Evolutionary conservation across 1,140 invertebrate genomes (phyloP).

Genomic region (Heliconius eleuchia): DNA sequence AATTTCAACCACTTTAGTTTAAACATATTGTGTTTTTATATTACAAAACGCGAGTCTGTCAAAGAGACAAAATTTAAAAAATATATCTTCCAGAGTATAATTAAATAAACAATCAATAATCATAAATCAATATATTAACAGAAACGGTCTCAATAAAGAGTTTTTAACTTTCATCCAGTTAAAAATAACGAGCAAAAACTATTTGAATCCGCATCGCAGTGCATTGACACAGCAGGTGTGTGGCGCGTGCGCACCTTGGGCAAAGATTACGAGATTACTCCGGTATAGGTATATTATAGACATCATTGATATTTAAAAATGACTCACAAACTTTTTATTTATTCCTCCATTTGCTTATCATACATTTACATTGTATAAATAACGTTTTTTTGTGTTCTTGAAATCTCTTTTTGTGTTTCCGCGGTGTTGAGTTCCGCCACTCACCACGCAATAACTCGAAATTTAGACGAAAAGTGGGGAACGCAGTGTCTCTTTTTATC

Average conservation of each 20-base stretch:
- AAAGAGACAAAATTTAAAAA: background rate
- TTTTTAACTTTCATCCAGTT: conserved; percentile 24
- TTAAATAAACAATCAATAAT: background rate
- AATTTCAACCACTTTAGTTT: background rate
- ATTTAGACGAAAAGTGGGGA: too few relatives aligned
- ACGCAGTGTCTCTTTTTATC: too few relatives aligned
- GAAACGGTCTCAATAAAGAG: conserved; percentile 6
- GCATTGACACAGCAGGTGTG: conserved; percentile 63
- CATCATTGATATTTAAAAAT: conserved; percentile 17
- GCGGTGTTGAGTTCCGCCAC: too few relatives aligned
- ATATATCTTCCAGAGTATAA: background rate
- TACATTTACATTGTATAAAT: background rate
- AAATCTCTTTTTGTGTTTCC: too few relatives aligned
- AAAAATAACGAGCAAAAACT: conserved; percentile 40
- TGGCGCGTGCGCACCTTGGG: conserved; percentile 46
- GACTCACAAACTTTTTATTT: conserved; percentile 7
- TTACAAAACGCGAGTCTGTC: too few relatives aligned
- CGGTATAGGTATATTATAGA: background rate
- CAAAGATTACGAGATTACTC: conserved; percentile 46
- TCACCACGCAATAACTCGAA: too few relatives aligned
- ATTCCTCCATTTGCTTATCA: background rate
- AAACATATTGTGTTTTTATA: too few relatives aligned
- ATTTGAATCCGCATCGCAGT: conserved; percentile 42
- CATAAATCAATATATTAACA: conserved; percentile 24
- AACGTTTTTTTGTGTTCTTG: background rate